Conservation (phyloP, 2,113 vertebrate species). For the Pachyramphus minor region DNA sequence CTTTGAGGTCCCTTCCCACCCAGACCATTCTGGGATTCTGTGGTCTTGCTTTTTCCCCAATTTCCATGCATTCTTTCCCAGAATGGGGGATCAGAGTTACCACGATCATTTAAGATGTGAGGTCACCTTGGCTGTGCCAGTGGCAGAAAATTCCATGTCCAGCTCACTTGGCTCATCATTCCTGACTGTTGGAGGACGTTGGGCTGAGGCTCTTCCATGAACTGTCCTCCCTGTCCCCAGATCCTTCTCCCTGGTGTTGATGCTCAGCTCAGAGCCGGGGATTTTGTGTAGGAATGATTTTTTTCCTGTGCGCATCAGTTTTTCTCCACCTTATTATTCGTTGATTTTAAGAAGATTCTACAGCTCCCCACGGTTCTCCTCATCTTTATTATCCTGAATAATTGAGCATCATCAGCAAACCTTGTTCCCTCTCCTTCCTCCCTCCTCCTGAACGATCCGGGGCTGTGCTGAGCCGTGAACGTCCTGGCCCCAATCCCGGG, state of each 20-base stretch:
- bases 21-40: background rate
- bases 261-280: background rate
- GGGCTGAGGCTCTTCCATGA: background rate
- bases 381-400: background rate
- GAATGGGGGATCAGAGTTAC: background rate
- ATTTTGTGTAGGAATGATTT: background rate
- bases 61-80: background rate
- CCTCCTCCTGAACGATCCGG: background rate
- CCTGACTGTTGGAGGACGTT: rapidly evolving
- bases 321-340: background rate
- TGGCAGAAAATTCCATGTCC: too few relatives aligned
- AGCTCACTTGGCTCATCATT: background rate
- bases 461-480: background rate
- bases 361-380: background rate
- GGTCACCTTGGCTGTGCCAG: background rate
- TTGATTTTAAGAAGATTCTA: background rate
- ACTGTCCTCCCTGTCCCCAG: background rate
- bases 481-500: background rate
- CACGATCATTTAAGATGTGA: background rate
- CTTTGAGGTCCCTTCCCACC: background rate
- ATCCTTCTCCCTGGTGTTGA: background rate
- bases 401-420: background rate
- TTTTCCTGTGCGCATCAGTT: background rate
- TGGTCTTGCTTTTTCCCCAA: background rate
- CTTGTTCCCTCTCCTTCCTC: background rate